These are phyloP conservation scores for Ophioninae sp. DNA, from an alignment of 2,888 invertebrate species.

Conservation along the genomic window DNA sequence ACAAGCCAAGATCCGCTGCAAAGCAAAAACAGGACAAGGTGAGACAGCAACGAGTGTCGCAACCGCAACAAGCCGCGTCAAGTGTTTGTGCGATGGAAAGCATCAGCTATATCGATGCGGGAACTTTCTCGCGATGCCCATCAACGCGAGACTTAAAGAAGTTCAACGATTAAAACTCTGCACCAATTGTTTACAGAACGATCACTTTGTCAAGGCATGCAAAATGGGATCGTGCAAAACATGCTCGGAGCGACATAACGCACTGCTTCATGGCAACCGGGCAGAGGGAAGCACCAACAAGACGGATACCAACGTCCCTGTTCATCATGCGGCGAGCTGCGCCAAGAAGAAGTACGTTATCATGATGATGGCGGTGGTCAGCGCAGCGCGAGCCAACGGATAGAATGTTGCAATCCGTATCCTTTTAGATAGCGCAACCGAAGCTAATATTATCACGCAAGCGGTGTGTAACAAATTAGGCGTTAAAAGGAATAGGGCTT, in stretches of 20 bases:
- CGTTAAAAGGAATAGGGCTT: slow-evolving; percentile 20
- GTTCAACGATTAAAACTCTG: slow-evolving; percentile 39
- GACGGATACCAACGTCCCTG: slow-evolving; percentile 7
- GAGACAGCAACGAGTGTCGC: slow-evolving; percentile 10
- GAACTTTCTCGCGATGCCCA: slow-evolving; percentile 48
- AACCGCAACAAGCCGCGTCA: slow-evolving; percentile 6
- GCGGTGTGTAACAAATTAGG: slow-evolving; percentile 48
- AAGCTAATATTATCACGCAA: slow-evolving; percentile 51
- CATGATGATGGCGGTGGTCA: slow-evolving; percentile 51
- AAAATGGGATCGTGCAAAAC: slow-evolving; percentile 9
- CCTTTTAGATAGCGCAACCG: slow-evolving; percentile 52
- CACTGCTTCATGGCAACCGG: slow-evolving; percentile 7
- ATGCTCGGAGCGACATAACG: slow-evolving; percentile 13
- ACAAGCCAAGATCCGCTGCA: slow-evolving; percentile 14
- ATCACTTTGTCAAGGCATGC: slow-evolving; percentile 25
- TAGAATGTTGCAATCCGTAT: slow-evolving; percentile 37
- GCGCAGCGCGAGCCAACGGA: slow-evolving; percentile 32
- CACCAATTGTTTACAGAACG: slow-evolving; percentile 39
- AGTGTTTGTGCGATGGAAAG: slow-evolving; percentile 53
- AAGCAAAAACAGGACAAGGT: slow-evolving; percentile 6
- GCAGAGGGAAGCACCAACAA: neutral
- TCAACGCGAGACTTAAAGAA: slow-evolving; percentile 27
- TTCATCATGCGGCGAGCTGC: slow-evolving; percentile 3
- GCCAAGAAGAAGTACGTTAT: slow-evolving; percentile 25
- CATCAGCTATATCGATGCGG: slow-evolving; percentile 54